Evolutionary conservation across 2,888 invertebrate genomes (phyloP).

Genomic region (Hirtodrosophila histrioides): DNA sequence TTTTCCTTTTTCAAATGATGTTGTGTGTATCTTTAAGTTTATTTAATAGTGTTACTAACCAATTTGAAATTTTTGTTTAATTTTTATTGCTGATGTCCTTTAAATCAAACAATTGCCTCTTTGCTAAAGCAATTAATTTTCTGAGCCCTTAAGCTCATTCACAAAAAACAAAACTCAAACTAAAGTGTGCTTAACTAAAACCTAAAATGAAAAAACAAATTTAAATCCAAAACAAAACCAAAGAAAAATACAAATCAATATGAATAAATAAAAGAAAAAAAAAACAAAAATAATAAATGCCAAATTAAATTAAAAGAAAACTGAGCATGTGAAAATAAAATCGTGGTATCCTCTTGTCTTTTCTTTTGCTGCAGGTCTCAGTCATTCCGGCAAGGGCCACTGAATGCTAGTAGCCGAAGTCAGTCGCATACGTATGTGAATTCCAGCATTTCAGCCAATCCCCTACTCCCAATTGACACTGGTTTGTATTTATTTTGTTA

Average conservation of each 20-base stretch:
- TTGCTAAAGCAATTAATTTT: slow-evolving; percentile 33
- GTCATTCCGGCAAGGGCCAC: slow-evolving; percentile 92
- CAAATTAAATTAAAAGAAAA: slow-evolving; percentile 53
- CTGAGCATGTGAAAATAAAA: slow-evolving; percentile 82
- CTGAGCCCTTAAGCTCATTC: slow-evolving; percentile 28
- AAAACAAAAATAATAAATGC: slow-evolving; percentile 21
- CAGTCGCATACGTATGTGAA: slow-evolving; percentile 89
- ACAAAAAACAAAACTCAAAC: slow-evolving; percentile 31
- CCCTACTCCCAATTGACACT: slow-evolving; percentile 95
- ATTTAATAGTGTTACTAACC: slow-evolving; percentile 10
- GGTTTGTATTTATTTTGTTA: slow-evolving; percentile 86
- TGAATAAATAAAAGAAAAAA: slow-evolving; percentile 15
- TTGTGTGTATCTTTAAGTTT: slow-evolving; percentile 37
- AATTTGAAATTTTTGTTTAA: slow-evolving; percentile 13
- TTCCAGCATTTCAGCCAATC: slow-evolving; percentile 96
- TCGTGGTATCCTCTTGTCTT: slow-evolving; percentile 85
- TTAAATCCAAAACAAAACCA: slow-evolving; percentile 30
- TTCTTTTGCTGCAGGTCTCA: slow-evolving; percentile 91
- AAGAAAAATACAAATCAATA: slow-evolving; percentile 24
- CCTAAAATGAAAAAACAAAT: slow-evolving; percentile 27
- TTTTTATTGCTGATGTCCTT: slow-evolving; percentile 23
- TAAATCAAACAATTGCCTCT: slow-evolving; percentile 45
- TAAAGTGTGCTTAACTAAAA: slow-evolving; percentile 55
- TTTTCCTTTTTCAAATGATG: slow-evolving; percentile 18
- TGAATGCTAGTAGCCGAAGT: slow-evolving; percentile 85